Conservation (phyloP, 2,113 vertebrate genomes). For the Datnioides undecimradiatus region DNA sequence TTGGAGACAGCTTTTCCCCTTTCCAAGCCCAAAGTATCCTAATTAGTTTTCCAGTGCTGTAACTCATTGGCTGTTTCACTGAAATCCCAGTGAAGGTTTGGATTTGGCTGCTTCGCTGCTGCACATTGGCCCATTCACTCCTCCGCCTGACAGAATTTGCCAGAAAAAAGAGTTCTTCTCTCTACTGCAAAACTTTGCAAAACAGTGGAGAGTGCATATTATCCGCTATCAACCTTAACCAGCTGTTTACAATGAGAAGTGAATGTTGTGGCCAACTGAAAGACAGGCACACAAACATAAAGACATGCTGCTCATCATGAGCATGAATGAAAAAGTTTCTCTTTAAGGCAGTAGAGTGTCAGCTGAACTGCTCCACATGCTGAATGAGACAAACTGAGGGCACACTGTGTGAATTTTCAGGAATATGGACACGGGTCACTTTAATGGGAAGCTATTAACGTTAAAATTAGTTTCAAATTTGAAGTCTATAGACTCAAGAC, state of each 20-base stretch:
- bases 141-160: conserved; percentile 34
- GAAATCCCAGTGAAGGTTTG: conserved; percentile 56
- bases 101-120: conserved; percentile 52
- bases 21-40: conserved; percentile 1
- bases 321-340: not conserved
- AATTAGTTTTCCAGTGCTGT: conserved; percentile 54
- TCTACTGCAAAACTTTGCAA: conserved; percentile 55
- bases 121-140: conserved; percentile 36
- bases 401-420: not conserved
- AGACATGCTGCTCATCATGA: conserved; percentile 3
- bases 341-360: not conserved
- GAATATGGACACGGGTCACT: no score
- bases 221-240: conserved; percentile 61
- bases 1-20: not conserved
- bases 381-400: not conserved
- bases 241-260: conserved; percentile 49
- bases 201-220: conserved; percentile 54
- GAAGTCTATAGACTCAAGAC: not conserved
- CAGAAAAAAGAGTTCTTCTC: conserved; percentile 10
- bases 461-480: no score
- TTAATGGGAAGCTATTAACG: no score
- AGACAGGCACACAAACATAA: not conserved
- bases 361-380: not conserved
- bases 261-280: conserved; percentile 7
- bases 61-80: conserved; percentile 41